phyloP scores from a whole-genome alignment of 2,888 invertebrate genomes.

The Ennomos erosarius region DNA sequence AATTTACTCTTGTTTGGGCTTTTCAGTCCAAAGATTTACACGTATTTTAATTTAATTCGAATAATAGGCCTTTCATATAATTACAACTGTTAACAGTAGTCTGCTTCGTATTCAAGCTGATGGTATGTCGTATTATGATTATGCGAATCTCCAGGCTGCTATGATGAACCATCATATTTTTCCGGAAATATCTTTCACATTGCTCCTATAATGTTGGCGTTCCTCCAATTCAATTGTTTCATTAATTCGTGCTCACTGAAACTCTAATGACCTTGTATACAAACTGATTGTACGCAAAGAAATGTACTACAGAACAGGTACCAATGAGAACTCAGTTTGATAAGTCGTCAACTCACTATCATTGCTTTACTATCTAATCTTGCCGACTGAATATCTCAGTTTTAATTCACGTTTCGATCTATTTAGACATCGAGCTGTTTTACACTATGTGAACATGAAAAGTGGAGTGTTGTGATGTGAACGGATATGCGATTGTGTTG shows the following conservation, averaged over 20 bases:
- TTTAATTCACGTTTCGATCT: constrained; percentile 64
- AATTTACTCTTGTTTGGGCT: no score
- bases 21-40: no score
- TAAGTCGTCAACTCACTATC: constrained; percentile 67
- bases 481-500: constrained; percentile 41
- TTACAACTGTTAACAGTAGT: no score
- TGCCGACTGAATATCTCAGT: constrained; percentile 72
- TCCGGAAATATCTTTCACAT: no score
- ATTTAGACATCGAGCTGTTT: constrained; percentile 54
- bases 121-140: no score
- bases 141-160: no score
- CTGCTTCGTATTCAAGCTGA: no score
- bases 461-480: constrained; percentile 40
- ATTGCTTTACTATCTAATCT: constrained; percentile 73
- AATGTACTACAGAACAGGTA: constrained; percentile 47
- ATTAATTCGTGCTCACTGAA: constrained; percentile 10
- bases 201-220: constrained; percentile 2
- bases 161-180: no score
- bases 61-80: no score
- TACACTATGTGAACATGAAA: constrained; percentile 46
- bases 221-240: constrained; percentile 10
- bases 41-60: no score
- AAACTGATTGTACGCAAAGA: constrained; percentile 45
- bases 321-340: constrained; percentile 64
- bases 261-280: constrained; percentile 44